Percentiles rank a stretch among this genome's conserved stretches.
These are phyloP conservation scores for Luscinia luscinia DNA, from an alignment of 2,797 vertebrate species.

Conservation along the genomic window DNA sequence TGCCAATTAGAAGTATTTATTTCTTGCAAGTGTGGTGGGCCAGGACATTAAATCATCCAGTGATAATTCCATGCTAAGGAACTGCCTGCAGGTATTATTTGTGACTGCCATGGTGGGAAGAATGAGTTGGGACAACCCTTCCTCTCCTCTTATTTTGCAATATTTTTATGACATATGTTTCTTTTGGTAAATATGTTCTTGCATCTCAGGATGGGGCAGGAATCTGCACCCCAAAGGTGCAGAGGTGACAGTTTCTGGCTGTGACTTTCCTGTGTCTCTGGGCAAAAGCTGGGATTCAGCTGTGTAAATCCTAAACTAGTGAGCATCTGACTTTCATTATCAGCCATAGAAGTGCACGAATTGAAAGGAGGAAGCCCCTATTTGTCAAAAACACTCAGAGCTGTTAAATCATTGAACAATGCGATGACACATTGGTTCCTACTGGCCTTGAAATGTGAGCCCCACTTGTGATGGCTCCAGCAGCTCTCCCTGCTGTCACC, in stretches of 20 bases:
- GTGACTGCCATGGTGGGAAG: background rate
- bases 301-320: background rate
- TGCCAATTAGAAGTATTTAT: background rate
- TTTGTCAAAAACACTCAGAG: constrained; percentile 59
- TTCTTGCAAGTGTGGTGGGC: background rate
- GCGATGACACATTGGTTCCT: constrained; percentile 37
- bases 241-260: background rate
- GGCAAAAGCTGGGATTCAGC: background rate
- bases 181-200: background rate
- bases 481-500: background rate
- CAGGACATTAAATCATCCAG: background rate
- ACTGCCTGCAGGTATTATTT: background rate
- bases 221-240: background rate
- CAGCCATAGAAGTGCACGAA: constrained; percentile 45
- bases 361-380: constrained; percentile 50
- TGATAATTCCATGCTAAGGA: background rate
- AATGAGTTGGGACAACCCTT: background rate
- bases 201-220: background rate
- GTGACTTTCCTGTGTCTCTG: background rate
- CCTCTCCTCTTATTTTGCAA: background rate
- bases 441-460: constrained; percentile 11
- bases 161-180: background rate
- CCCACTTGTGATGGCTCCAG: background rate
- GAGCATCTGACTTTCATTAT: constrained; percentile 4
- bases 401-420: constrained; percentile 51